Percentiles rank a stretch among this genome's conserved stretches.
phyloP scores from a whole-genome alignment of 2,888 invertebrate genomes.

The Unio pictorum region DNA sequence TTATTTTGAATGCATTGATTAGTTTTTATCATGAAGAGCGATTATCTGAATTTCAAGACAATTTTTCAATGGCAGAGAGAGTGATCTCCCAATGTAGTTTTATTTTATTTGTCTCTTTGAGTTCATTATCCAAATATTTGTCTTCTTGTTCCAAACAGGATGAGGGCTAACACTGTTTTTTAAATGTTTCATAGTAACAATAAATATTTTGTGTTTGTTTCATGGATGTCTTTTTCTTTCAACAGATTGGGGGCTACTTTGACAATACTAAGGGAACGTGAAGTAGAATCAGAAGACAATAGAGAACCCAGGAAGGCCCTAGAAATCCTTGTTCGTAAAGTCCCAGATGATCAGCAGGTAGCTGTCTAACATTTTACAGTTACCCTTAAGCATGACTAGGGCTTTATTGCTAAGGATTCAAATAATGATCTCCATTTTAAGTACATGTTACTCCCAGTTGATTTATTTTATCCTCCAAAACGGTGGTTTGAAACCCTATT shows the following conservation, averaged over 20 bases:
- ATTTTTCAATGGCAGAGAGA: neutral
- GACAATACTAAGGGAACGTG: slow-evolving; percentile 81
- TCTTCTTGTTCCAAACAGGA: neutral
- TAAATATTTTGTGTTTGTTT: neutral
- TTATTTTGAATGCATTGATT: too few relatives aligned
- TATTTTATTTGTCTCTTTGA: neutral
- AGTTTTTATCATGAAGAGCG: too few relatives aligned
- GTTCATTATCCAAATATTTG: neutral
- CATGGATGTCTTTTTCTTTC: neutral
- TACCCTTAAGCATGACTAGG: too few relatives aligned
- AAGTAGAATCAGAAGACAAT: slow-evolving; percentile 66
- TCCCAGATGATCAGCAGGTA: slow-evolving; percentile 73
- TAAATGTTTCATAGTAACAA: neutral
- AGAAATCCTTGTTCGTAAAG: slow-evolving; percentile 91
- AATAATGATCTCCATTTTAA: too few relatives aligned
- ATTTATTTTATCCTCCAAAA: too few relatives aligned
- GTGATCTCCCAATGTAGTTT: neutral
- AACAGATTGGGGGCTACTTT: slow-evolving; percentile 83
- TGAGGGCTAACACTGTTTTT: neutral
- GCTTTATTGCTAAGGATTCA: too few relatives aligned
- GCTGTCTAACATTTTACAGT: too few relatives aligned
- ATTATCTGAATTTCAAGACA: too few relatives aligned
- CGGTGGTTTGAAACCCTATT: too few relatives aligned
- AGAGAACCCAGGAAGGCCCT: slow-evolving; percentile 78
- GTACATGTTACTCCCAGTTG: too few relatives aligned